Percentiles rank a stretch among this genome's conserved stretches.
Conservation (phyloP, 2,888 invertebrate genomes). For the Agonopterix subpropinquella region DNA sequence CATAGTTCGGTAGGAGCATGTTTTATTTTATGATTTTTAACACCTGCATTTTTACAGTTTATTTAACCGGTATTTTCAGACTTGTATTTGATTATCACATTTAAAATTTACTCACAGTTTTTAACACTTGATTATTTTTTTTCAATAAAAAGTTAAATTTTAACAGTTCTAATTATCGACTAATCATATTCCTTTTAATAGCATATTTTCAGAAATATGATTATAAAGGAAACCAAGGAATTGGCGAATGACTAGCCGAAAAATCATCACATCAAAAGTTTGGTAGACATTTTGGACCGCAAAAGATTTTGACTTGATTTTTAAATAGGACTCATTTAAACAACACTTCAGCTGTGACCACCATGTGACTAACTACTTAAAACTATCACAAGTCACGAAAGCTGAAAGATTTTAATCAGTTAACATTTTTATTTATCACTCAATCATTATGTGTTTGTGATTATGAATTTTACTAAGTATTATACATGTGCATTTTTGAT, state of each 20-base stretch:
- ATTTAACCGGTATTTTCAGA: background rate
- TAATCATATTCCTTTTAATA: conserved; percentile 38
- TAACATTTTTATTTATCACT: conserved; percentile 50
- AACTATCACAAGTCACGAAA: background rate
- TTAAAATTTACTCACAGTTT: conserved; percentile 29
- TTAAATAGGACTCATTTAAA: conserved; percentile 48
- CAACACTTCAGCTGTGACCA: conserved; percentile 15
- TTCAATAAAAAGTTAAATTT: conserved; percentile 6
- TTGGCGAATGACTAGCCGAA: conserved; percentile 36
- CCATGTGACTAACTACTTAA: background rate
- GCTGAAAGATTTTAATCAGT: conserved; percentile 59
- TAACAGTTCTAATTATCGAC: conserved; percentile 23
- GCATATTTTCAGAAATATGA: conserved; percentile 64
- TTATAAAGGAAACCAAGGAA: conserved; percentile 34
- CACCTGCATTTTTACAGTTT: conserved; percentile 28
- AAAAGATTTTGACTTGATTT: conserved; percentile 52
- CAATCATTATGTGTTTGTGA: conserved; percentile 48
- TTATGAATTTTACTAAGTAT: conserved; percentile 39
- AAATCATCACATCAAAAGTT: conserved; percentile 38
- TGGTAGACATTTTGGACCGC: conserved; percentile 38
- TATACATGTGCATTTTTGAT: conserved; percentile 60
- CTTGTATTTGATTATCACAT: conserved; percentile 24
- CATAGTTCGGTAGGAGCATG: conserved; percentile 41
- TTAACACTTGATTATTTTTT: conserved; percentile 58
- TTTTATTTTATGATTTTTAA: conserved; percentile 66